A percentile compares a stretch with the other conserved stretches of the same genome.
Evolutionary conservation across 2,888 invertebrate species (phyloP).

Genomic region (Scotopteryx bipunctaria): DNA sequence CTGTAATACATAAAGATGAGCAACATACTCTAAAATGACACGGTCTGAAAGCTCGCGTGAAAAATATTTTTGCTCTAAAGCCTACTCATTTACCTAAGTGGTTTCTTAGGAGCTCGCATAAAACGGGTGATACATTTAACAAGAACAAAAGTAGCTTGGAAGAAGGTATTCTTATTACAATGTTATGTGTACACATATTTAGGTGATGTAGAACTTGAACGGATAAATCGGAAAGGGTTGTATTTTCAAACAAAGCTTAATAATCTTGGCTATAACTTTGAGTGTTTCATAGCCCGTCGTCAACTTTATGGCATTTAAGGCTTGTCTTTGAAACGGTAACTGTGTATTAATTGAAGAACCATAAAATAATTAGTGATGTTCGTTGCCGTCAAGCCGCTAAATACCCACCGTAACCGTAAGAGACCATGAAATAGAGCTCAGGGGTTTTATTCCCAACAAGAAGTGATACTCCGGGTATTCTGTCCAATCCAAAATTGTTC

Average conservation of each 20-base stretch:
- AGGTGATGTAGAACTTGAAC: too few species aligned
- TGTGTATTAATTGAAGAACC: conserved; percentile 14
- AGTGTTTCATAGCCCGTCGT: conserved; percentile 4
- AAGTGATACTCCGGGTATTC: not conserved
- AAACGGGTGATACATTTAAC: conserved; percentile 32
- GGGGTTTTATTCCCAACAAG: not conserved
- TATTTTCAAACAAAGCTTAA: not conserved
- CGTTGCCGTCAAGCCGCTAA: not conserved
- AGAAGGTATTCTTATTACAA: too few species aligned
- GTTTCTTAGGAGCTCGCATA: conserved; percentile 32
- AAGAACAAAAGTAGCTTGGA: conserved; percentile 9
- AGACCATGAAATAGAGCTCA: not conserved
- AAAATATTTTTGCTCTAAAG: conserved; percentile 21
- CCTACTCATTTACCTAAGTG: conserved; percentile 32
- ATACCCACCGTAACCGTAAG: too few species aligned
- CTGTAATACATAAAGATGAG: conserved; percentile 16
- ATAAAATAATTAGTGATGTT: conserved; percentile 2
- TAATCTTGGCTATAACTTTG: conserved; percentile 10
- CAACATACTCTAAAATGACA: conserved; percentile 4
- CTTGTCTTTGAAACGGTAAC: conserved; percentile 18
- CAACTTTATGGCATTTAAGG: conserved; percentile 13
- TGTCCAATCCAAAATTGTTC: too few species aligned
- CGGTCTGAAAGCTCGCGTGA: conserved; percentile 9
- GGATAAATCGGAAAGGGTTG: too few species aligned
- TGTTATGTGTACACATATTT: too few species aligned